Conservation (phyloP, 2,113 vertebrate genomes). For the Etheostoma cragini region DNA sequence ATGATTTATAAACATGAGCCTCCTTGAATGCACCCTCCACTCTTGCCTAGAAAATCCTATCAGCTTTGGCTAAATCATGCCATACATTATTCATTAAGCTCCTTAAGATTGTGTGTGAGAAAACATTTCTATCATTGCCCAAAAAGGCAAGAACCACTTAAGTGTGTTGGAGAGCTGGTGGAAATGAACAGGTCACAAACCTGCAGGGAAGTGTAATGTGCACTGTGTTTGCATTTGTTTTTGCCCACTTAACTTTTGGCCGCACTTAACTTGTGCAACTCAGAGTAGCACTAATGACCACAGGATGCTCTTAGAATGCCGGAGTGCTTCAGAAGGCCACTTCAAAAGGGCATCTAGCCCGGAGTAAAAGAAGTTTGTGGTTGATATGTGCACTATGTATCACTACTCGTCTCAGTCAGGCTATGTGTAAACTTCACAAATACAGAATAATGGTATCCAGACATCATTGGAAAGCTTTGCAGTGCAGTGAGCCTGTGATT, state of each 20-base stretch:
- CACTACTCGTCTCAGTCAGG: neutral
- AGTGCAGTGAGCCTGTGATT: neutral
- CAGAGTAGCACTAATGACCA: slow-evolving; percentile 48
- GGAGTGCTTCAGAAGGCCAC: slow-evolving; percentile 4
- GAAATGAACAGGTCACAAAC: slow-evolving; percentile 67
- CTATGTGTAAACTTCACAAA: slow-evolving; percentile 1
- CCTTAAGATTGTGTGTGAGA: slow-evolving; percentile 44
- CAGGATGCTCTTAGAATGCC: slow-evolving; percentile 32
- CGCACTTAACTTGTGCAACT: neutral
- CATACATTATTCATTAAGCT: slow-evolving; percentile 68
- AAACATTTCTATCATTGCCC: slow-evolving; percentile 56
- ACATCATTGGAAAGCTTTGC: neutral
- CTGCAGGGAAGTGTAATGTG: slow-evolving; percentile 4
- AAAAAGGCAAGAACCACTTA: slow-evolving; percentile 33
- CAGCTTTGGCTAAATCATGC: neutral
- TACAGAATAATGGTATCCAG: slow-evolving; percentile 6
- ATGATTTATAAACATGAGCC: slow-evolving; percentile 30
- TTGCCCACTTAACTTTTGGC: slow-evolving; percentile 37
- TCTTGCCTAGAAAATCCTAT: slow-evolving; percentile 8
- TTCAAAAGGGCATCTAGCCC: slow-evolving; percentile 35
- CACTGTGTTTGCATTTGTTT: slow-evolving; percentile 51
- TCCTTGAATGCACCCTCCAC: slow-evolving; percentile 4
- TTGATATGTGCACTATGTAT: slow-evolving; percentile 32
- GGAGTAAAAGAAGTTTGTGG: slow-evolving; percentile 12
- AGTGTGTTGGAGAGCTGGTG: slow-evolving; percentile 12